Evolutionary conservation across 1,140 invertebrate genomes (phyloP), one percentile per base, ranked within the genome.

Genomic region (Forficula auricularia): DNA sequence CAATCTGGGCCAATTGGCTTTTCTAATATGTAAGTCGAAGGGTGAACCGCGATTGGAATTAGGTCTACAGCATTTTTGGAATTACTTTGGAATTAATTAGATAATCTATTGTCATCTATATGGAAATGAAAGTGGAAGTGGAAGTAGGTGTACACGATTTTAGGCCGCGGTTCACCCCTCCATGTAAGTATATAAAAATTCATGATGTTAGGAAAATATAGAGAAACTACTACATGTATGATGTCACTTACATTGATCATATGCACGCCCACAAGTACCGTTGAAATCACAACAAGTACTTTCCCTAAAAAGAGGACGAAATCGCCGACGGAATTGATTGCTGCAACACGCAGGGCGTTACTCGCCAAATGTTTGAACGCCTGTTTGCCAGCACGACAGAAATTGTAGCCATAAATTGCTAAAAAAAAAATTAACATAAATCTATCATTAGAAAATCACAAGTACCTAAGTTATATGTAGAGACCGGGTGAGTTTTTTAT

Each of bases 261-360:
- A 48, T 71, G 64, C 27, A 74, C 62, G 2, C 74, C 75, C 31
- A 71, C 56, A 2, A 77, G 56, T 7, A 73, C 68, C 2, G 79
- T 74, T 3, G 69, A 61, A 32, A 70, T 60, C 12, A 80, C 75
- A 8, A 85, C 72, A 12, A 74, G 60, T 12, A 75, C 62, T 68
- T 86, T 86, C 2, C 71, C 74, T 16, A 86, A 54, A 42, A 85
- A 77, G 3, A 86, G 57, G 9, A 85, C 72, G 53, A 83, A 82
- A 54, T 81, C 77, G 4, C 81, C 81, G 13, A 85, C 73, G 30
- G 76, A 79, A 58, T 84, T 84, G 40, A 85, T 79, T 2, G 78
- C 77, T 18, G 71, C 66, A 1, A 84, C 74, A 49, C 76, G 58
- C 14, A 84, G 52, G 32, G 72, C 70, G 57, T 85, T 85, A 14